phyloP scores from a whole-genome alignment of 1,140 invertebrate species.

The Heliothis virescens region DNA sequence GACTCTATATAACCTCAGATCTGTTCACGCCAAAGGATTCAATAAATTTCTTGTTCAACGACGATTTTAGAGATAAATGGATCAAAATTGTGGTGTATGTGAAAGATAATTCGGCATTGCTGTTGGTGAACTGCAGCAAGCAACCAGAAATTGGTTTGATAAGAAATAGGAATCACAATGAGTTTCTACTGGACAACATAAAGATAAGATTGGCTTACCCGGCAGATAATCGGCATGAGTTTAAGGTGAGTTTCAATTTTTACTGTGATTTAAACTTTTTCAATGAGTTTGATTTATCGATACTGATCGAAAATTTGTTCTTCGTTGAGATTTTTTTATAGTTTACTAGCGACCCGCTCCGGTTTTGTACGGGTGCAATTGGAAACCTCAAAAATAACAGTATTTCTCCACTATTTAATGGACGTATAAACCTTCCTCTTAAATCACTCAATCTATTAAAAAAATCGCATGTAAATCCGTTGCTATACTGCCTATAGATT shows the following conservation, averaged over 20 bases:
- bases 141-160: not conserved
- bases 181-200: not conserved
- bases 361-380: too few species aligned
- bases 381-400: too few species aligned
- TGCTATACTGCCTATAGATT: not conserved
- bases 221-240: not conserved
- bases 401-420: too few species aligned
- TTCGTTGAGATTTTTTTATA: not conserved
- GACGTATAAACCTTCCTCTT: too few species aligned
- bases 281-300: too few species aligned
- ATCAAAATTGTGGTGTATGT: constrained; percentile 15
- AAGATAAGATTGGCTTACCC: constrained; percentile 1
- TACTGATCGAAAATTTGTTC: too few species aligned
- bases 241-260: constrained; percentile 13
- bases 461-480: too few species aligned
- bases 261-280: not conserved
- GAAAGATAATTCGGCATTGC: not conserved
- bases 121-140: constrained; percentile 21
- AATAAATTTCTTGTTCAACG: not conserved
- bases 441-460: too few species aligned
- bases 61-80: constrained; percentile 32
- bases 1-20: not conserved
- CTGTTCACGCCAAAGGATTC: not conserved
- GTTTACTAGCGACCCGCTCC: not conserved
- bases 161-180: not conserved